Base-by-base conservation (phyloP, 2,113 vertebrate genomes). In the Lonchura striata region DNA sequence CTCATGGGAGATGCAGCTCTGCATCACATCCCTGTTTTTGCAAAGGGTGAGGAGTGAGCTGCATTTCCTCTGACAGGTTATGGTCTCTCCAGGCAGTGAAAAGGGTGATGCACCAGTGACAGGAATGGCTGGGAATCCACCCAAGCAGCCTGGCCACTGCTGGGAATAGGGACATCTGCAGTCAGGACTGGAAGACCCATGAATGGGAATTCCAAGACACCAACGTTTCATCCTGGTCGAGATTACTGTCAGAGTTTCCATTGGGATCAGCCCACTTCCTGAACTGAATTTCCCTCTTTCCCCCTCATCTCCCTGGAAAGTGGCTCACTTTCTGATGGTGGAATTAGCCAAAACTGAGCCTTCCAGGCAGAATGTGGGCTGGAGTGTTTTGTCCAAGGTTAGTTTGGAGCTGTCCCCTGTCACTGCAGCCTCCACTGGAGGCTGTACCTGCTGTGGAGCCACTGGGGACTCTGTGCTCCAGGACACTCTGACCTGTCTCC, bases 351-450 rank as follows among this genome's bases (percentile, higher is more conserved):
- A 65, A 81, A 39, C 47, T 61, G 74, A 11, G 20, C 63, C 23
- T 81, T 46, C 14, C 25, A 52, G 60, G 39, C 54, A 90, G 76
- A 77, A 59, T 15, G 28, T 20, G 84, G 15, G 18, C 0, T 17
- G 25, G 11, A 78, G 7, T 24, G 20, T 27, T 87, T 41, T 57
- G 28, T 64, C 17, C 60, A 23, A 1, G 3, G 0, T 28, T 25
- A 18, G 7, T 56, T 72, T 70, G 65, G 74, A 81, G 69, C 42
- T 15, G 23, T 30, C 10, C 17, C 50, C 27, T 14, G 13, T n/a
- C 59, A 54, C 56, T 0, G 0, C 0, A 2, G 15, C 25, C 46
- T 78, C 83, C 22, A 0, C 13, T n/a, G 0, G 0, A 20, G 39
- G 71, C 37, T 81, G 60, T 60, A n/a, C 88, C 91, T 89, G 60